phyloP scores from a whole-genome alignment of 1,140 invertebrate genomes.

The Ips typographus region DNA sequence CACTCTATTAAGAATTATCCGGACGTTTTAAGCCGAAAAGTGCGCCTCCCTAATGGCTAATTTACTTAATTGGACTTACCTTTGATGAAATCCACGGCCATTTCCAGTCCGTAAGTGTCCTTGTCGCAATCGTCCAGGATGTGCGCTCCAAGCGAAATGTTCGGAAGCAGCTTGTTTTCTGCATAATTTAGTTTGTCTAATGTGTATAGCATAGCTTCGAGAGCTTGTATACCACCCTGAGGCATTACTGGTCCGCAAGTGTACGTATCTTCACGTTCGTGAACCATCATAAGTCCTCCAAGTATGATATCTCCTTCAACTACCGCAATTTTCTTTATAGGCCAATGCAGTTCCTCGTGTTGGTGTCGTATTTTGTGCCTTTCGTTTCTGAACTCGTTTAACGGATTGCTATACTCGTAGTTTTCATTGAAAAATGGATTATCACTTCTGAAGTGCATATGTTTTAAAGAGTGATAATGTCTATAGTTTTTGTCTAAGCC shows the following conservation, averaged over 20 bases:
- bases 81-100: conserved; percentile 92
- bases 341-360: conserved; percentile 62
- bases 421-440: conserved; percentile 19
- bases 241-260: conserved; percentile 87
- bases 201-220: conserved; percentile 87
- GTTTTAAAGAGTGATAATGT: background rate
- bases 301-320: conserved; percentile 83
- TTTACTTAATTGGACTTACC: conserved; percentile 60
- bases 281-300: conserved; percentile 93
- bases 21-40: background rate
- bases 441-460: conserved; percentile 3
- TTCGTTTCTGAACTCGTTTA: conserved; percentile 9
- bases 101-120: conserved; percentile 88
- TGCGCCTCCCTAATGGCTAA: background rate
- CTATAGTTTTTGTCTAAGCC: too few species aligned
- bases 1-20: background rate
- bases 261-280: conserved; percentile 77
- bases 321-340: conserved; percentile 80
- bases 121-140: conserved; percentile 90
- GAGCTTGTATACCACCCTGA: conserved; percentile 81
- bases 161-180: conserved; percentile 59
- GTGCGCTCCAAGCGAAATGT: conserved; percentile 75
- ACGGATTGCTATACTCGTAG: conserved; percentile 3
- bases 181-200: conserved; percentile 74
- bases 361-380: conserved; percentile 34